A percentile compares a stretch with the other conserved stretches of the same genome.
Evolutionary conservation across 2,113 vertebrate species (phyloP).

Genomic region (Baryphthengus martii): DNA sequence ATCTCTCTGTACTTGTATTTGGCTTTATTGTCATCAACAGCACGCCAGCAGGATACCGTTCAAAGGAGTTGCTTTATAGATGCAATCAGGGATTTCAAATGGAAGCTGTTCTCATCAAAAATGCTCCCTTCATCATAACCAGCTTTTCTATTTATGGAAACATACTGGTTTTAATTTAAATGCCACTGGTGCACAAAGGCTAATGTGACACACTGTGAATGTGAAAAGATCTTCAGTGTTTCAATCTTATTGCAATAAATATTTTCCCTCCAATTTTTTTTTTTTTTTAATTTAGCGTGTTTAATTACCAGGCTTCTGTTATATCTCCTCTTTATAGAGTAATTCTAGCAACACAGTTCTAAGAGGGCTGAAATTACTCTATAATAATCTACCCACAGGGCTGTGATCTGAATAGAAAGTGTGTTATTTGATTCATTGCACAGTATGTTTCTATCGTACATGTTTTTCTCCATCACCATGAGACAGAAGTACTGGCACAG

Average conservation of each 20-base stretch:
- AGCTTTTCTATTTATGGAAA: constrained; percentile 45
- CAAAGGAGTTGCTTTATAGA: constrained; percentile 24
- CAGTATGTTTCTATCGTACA: neutral
- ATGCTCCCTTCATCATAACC: constrained; percentile 23
- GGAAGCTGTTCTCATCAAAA: constrained; percentile 15
- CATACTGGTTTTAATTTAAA: constrained; percentile 27
- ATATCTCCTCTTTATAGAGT: neutral
- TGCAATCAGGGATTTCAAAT: constrained; percentile 19
- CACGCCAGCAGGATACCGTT: constrained; percentile 2
- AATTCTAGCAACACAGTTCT: constrained; percentile 5
- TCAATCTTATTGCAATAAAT: constrained; percentile 43
- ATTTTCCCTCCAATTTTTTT: neutral
- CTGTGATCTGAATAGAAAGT: constrained; percentile 29
- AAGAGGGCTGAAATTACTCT: constrained; percentile 21
- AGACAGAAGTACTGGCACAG: neutral
- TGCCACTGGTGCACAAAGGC: neutral
- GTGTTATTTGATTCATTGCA: constrained; percentile 31
- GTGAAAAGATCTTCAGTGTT: constrained; percentile 20
- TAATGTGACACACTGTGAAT: neutral
- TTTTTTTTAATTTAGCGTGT: neutral
- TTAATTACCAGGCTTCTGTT: constrained; percentile 37
- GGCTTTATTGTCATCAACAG: neutral
- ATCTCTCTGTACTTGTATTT: neutral
- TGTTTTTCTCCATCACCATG: constrained; percentile 11
- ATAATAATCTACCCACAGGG: neutral